Conservation (phyloP, 1,140 invertebrate species). For the Trissolcus basalis region DNA sequence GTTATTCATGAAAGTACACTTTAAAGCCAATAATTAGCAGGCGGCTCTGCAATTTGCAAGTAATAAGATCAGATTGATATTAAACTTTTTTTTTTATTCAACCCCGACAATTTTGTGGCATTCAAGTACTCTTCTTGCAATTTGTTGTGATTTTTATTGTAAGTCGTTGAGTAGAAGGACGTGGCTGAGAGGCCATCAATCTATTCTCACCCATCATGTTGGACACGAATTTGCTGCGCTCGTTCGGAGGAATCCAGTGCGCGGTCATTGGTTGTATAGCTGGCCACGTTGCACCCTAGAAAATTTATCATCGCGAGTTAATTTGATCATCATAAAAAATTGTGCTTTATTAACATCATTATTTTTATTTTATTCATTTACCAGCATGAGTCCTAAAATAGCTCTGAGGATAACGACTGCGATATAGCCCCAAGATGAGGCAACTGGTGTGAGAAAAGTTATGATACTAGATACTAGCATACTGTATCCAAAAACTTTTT, state of each 20-base stretch:
- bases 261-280: slow-evolving; percentile 92
- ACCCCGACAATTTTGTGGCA: too few relatives aligned
- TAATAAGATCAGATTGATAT: slow-evolving; percentile 11
- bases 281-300: slow-evolving; percentile 91
- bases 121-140: slow-evolving; percentile 27
- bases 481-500: slow-evolving; percentile 88
- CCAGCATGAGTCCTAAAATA: slow-evolving; percentile 84
- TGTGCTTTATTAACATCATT: background rate
- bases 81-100: background rate
- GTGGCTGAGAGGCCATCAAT: background rate
- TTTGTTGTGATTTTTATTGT: background rate
- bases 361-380: slow-evolving; percentile 55
- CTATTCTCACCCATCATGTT: slow-evolving; percentile 87
- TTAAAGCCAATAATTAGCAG: slow-evolving; percentile 32
- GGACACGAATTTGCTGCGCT: slow-evolving; percentile 90
- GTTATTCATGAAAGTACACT: slow-evolving; percentile 50
- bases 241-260: slow-evolving; percentile 92
- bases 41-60: background rate
- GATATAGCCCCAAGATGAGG: slow-evolving; percentile 80
- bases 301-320: slow-evolving; percentile 27
- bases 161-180: slow-evolving; percentile 2
- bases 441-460: slow-evolving; percentile 87
- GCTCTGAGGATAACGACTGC: slow-evolving; percentile 81
- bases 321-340: slow-evolving; percentile 2
- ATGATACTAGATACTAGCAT: slow-evolving; percentile 88